These are phyloP conservation scores for Gavialis gangeticus DNA, from an alignment of 2,113 vertebrate species.

Conservation along the genomic window DNA sequence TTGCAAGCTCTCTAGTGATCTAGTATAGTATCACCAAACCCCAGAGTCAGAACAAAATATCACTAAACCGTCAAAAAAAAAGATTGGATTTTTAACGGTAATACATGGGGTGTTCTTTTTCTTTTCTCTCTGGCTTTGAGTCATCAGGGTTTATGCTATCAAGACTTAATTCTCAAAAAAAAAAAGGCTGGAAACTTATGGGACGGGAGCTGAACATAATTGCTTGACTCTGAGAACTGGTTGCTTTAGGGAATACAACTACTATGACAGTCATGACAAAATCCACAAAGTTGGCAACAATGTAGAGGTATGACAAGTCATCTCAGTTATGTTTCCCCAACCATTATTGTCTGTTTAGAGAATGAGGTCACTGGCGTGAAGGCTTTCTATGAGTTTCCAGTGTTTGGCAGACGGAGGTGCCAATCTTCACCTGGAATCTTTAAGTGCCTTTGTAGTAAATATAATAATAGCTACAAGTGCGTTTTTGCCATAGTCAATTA, in stretches of 20 bases:
- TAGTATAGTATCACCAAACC: not conserved
- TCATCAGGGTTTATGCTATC: not conserved
- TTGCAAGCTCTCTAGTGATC: not conserved
- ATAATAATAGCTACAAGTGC: not conserved
- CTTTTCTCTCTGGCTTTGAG: not conserved
- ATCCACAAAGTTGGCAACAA: not conserved
- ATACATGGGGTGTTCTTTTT: not conserved
- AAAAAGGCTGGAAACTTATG: not conserved
- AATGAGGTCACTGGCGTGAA: not conserved
- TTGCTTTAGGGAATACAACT: too few species aligned
- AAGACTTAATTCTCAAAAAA: not conserved
- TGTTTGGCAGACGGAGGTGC: not conserved
- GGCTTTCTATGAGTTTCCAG: not conserved
- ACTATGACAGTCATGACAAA: too few species aligned
- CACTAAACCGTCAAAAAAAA: not conserved
- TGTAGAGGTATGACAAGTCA: not conserved
- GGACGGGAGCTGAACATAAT: not conserved
- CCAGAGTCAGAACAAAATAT: not conserved
- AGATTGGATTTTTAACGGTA: not conserved
- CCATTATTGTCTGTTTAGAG: not conserved
- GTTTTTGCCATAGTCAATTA: not conserved
- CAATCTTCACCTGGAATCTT: not conserved
- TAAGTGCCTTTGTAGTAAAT: not conserved
- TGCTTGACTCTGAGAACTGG: not conserved
- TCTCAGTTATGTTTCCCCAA: not conserved